Conservation (phyloP, 2,113 vertebrate genomes). For the Planiliza haematocheilus region DNA sequence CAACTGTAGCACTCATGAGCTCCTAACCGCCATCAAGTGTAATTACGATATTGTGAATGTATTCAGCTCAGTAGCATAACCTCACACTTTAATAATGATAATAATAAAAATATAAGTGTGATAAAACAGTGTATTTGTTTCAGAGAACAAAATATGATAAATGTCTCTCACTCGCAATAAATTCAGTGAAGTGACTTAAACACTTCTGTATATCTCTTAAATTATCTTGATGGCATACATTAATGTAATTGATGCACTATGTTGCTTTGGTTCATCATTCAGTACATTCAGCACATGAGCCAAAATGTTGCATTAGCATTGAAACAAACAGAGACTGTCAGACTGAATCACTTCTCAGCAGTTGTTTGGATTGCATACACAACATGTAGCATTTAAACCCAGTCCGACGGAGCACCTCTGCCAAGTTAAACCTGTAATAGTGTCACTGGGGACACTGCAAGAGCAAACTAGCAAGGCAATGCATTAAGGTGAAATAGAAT, state of each 20-base stretch:
- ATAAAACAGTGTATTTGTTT: not conserved
- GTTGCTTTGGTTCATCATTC: not conserved
- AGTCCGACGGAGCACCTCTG: not conserved
- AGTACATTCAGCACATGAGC: not conserved
- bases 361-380: slow-evolving; percentile 12
- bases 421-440: slow-evolving; percentile 16
- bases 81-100: too few relatives aligned
- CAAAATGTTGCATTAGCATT: slow-evolving; percentile 15
- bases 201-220: slow-evolving; percentile 2
- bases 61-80: not conserved
- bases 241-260: slow-evolving; percentile 2
- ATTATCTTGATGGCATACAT: not conserved
- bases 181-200: slow-evolving; percentile 4
- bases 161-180: slow-evolving; percentile 7
- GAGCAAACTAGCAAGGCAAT: slow-evolving; percentile 19
- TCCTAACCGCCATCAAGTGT: slow-evolving; percentile 13
- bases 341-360: slow-evolving; percentile 8
- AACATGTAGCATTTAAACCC: not conserved
- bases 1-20: slow-evolving; percentile 1
- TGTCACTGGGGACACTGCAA: slow-evolving; percentile 4
- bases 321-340: slow-evolving; percentile 27
- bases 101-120: not conserved
- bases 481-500: slow-evolving; percentile 26
- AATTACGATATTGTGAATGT: slow-evolving; percentile 16
- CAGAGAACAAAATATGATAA: not conserved